Evolutionary conservation across 1,140 invertebrate genomes (phyloP).

Genomic region (Pararge aegeria): DNA sequence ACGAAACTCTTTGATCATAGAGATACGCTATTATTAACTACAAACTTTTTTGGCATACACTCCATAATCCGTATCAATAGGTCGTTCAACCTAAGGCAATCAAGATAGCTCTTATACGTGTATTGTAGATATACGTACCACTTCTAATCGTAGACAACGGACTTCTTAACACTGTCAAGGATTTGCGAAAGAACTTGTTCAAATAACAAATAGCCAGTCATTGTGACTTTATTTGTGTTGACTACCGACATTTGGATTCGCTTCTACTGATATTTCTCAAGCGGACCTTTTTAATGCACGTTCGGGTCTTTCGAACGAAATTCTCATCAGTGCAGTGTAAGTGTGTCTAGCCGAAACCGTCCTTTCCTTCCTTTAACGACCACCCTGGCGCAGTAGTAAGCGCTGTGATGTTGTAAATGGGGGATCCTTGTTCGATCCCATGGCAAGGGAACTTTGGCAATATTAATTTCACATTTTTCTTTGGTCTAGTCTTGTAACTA

Average conservation of each 20-base stretch:
- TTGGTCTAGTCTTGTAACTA: no score
- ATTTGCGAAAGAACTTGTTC: background rate
- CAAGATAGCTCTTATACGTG: background rate
- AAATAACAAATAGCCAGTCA: background rate
- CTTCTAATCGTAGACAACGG: background rate
- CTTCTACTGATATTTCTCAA: no score
- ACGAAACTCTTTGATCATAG: background rate
- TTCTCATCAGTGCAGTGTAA: no score
- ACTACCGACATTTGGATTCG: background rate
- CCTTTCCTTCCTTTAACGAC: no score
- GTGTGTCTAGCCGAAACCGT: no score
- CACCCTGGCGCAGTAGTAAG: no score
- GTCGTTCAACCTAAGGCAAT: background rate
- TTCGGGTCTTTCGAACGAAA: no score
- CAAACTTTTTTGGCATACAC: background rate
- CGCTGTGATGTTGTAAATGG: no score
- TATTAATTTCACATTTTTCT: no score
- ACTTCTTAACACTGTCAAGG: background rate
- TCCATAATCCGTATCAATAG: conserved; percentile 3
- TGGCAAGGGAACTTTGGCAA: no score
- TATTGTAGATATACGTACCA: background rate
- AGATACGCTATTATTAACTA: background rate
- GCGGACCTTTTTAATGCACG: no score
- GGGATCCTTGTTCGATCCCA: no score
- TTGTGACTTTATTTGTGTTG: background rate